Evolutionary conservation across 2,797 vertebrate species (phyloP), one percentile per base, ranked within the genome.

Genomic region (Phyllotis vaccarum): DNA sequence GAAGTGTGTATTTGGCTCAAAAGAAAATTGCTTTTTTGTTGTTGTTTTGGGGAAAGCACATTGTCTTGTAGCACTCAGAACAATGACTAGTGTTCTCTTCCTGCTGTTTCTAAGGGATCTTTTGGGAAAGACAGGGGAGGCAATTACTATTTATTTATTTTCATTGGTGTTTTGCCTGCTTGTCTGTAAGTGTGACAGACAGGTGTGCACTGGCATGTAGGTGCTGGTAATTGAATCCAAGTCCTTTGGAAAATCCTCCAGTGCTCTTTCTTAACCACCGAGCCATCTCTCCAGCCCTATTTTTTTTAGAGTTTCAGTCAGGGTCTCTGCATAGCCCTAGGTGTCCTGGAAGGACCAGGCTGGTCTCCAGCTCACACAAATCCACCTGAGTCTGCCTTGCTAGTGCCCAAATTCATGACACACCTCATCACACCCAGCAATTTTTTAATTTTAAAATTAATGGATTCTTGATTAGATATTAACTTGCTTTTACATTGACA

Each of bases 51-150:
- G 64, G 43, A 68, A 79, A 58, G n/a, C 83, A 34, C 60, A 11
- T 92, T 94, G 14, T 78, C n/a, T 92, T 96, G 90, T 80, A 86
- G 75, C 92, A 74, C 80, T 87, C 75, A 49, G 31, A 93, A 66
- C 27, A 40, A 5, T 74, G 46, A 49, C 19, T 40, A 60, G 46
- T 88, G 10, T 90, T 82, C 16, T 75, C 85, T 94, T 64, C 95
- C 11, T 76, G 31, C 24, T 2, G 43, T 29, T 95, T 93, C 29
- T 7, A n/a, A 43, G 54, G 29, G 24, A 40, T 90, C 19, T 93
- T 80, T 62, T 83, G 72, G 34, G 14, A 92, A 82, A 56, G 58
- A 83, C 86, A 27, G 6, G 87, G 90, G 58, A 93, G 13, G 31
- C 46, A 88, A 1, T 83, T 90, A 46, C 3, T 64, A 31, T 29